Evolutionary conservation across 2,113 vertebrate species (phyloP).

Genomic region (Isurus oxyrinchus): DNA sequence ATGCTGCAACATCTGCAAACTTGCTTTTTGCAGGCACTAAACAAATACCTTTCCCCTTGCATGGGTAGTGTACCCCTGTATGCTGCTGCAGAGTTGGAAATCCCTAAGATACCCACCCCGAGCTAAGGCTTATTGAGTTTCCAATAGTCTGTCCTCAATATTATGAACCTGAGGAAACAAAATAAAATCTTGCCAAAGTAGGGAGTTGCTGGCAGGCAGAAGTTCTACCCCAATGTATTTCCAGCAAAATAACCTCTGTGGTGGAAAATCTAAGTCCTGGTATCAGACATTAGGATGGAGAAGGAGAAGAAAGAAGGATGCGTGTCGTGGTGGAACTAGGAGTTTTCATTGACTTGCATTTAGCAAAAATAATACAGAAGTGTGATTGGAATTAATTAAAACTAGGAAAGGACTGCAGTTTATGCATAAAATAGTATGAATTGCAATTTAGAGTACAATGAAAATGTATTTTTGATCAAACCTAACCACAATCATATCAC

Average conservation of each 20-base stretch:
- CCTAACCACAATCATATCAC: not conserved
- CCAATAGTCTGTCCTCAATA: not conserved
- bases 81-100: not conserved
- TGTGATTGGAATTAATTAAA: slow-evolving; percentile 2
- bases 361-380: not conserved
- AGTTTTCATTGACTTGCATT: not conserved
- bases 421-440: not conserved
- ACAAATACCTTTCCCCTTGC: not conserved
- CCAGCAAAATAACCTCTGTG: not conserved
- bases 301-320: not conserved
- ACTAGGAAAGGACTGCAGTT: not conserved
- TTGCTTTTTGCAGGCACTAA: not conserved
- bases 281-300: not conserved
- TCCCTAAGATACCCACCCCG: too few species aligned
- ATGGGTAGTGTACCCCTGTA: not conserved
- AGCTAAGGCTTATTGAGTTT: not conserved
- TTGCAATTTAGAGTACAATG: not conserved
- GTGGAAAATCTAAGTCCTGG: not conserved
- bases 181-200: not conserved
- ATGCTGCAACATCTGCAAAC: not conserved
- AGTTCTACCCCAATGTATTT: not conserved
- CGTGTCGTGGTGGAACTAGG: not conserved
- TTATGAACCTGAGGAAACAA: not conserved
- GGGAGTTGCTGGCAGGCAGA: not conserved
- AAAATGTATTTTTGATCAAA: not conserved